These are phyloP conservation scores for Triplophysa tibetana DNA, from an alignment of 2,113 vertebrate genomes.

Conservation along the genomic window DNA sequence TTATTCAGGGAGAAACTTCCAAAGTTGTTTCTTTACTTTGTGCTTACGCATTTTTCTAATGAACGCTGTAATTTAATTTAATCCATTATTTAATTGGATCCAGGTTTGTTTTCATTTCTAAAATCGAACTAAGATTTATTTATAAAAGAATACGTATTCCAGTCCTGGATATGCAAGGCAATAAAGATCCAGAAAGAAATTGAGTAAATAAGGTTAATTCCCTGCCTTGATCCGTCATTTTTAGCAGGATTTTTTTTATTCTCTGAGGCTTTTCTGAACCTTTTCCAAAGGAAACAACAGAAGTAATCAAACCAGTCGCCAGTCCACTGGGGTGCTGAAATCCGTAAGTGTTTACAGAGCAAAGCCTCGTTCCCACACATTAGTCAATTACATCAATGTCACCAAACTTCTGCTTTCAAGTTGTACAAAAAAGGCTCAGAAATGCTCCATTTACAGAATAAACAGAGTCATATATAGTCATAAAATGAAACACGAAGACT, in stretches of 20 bases:
- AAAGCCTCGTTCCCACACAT: slow-evolving; percentile 56
- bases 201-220: slow-evolving; percentile 21
- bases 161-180: not conserved
- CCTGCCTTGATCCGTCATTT: not conserved
- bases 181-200: not conserved
- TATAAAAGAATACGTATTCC: not conserved
- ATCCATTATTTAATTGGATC: not conserved
- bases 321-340: slow-evolving; percentile 49
- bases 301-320: slow-evolving; percentile 54
- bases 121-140: slow-evolving; percentile 4
- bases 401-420: slow-evolving; percentile 34
- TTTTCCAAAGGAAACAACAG: slow-evolving; percentile 59
- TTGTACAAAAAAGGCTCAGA: slow-evolving; percentile 41
- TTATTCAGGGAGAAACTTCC: not conserved
- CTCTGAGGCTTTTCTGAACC: slow-evolving; percentile 52
- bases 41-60: slow-evolving; percentile 5
- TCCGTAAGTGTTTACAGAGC: slow-evolving; percentile 54
- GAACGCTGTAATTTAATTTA: not conserved
- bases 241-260: slow-evolving; percentile 50
- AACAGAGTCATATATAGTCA: slow-evolving; percentile 40
- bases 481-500: not conserved
- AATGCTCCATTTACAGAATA: slow-evolving; percentile 50
- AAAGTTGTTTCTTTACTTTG: slow-evolving; percentile 19
- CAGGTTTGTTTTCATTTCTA: not conserved
- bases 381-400: slow-evolving; percentile 44